Base-by-base conservation (phyloP, 2,888 invertebrate genomes). In the Acrobasis consociella region DNA sequence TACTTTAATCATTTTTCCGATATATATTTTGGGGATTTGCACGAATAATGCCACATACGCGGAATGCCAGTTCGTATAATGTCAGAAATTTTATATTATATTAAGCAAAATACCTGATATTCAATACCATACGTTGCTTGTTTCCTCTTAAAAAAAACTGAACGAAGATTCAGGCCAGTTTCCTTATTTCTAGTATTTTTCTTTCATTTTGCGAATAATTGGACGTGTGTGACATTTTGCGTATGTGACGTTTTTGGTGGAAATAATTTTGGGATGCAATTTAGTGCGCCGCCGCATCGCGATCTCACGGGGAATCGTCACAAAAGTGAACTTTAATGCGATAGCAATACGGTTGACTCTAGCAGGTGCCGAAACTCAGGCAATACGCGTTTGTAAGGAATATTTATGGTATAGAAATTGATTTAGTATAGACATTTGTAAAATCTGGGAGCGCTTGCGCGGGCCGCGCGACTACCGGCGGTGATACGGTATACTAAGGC, bases 381-480 rank as follows among this genome's bases (percentile, higher is more conserved):
- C 68, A 62, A 71, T 69, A 67, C 59, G 69, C 70, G 67, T 71
- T 71, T 72, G 69, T 72, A 76, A 73, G 71, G 67, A 73, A 72
- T 76, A 70, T 75, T 74, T 75, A 72, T 70, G 65, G 63, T 74
- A 72, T 74, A 70, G 71, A 69, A 69, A 69, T 68, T 71, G 68
- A 65, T 75, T 76, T 75, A 75, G 77, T 72, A 69, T 73, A 68
- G 69, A 72, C 74, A 70, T 71, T 74, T 70, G 73, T 73, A 66
- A 64, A 63, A 69, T 59, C 63, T 65, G 63, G 58, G 61, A 22
- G 52, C 38, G 52, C 49, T 16, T 3, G 53, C 17, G 39, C 22
- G 50, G 10, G 38, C 42, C 38, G 42, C 5, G 38, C 62, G 62
- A 15, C 51, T 63, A 31, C 31, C 31, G 31, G 8, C 31, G 5